These are phyloP conservation scores for Drosophila pseudotakahashii DNA, from an alignment of 2,888 invertebrate genomes.

Conservation along the genomic window DNA sequence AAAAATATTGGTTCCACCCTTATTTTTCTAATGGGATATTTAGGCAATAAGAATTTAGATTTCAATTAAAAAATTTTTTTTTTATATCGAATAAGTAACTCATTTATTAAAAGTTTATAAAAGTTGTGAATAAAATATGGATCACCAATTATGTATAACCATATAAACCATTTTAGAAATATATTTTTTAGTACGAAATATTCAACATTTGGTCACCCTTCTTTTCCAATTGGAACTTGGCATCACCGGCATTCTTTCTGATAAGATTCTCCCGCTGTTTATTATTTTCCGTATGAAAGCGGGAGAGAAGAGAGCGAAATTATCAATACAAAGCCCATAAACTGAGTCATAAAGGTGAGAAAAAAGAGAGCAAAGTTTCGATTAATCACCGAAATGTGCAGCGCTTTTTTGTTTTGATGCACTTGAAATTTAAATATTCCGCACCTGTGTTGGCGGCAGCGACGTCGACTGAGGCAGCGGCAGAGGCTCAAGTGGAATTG, in stretches of 20 bases:
- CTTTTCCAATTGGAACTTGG: conserved; percentile 14
- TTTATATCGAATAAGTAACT: too few relatives aligned
- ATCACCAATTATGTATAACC: too few relatives aligned
- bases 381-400: conserved; percentile 28
- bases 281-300: conserved; percentile 32
- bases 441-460: conserved; percentile 25
- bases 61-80: too few relatives aligned
- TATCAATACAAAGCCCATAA: conserved; percentile 22
- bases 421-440: conserved; percentile 23
- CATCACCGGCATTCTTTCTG: conserved; percentile 19
- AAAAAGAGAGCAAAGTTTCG: conserved; percentile 20
- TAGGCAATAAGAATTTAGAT: too few relatives aligned
- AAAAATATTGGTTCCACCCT: too few relatives aligned
- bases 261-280: conserved; percentile 27
- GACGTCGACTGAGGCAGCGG: conserved; percentile 28
- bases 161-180: too few relatives aligned
- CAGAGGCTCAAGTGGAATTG: conserved; percentile 59
- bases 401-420: conserved; percentile 37
- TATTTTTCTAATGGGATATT: too few relatives aligned
- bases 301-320: conserved; percentile 11
- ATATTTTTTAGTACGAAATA: not conserved
- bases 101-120: too few relatives aligned
- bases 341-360: conserved; percentile 37
- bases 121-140: too few relatives aligned
- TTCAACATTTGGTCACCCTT: not conserved